These are phyloP conservation scores for Acrobasis suavella DNA, from an alignment of 2,888 invertebrate genomes.

Conservation along the genomic window DNA sequence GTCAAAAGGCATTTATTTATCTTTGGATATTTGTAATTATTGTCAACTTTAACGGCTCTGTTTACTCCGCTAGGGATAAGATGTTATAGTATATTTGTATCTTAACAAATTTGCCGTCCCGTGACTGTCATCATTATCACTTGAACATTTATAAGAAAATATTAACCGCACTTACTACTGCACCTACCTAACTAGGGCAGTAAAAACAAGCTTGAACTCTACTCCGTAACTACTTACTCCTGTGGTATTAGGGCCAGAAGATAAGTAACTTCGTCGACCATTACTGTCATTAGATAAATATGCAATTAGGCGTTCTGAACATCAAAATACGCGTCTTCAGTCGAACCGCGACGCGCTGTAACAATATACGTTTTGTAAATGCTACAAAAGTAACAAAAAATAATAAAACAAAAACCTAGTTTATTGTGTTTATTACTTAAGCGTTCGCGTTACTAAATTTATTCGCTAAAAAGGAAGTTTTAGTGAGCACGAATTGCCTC, in stretches of 20 bases:
- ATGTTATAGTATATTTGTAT: too few species aligned
- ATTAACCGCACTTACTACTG: too few species aligned
- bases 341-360: slow-evolving; percentile 5
- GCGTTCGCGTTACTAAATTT: slow-evolving; percentile 26
- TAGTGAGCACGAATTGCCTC: slow-evolving; percentile 50
- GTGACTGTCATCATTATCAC: too few species aligned
- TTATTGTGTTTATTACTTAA: slow-evolving; percentile 15
- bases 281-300: slow-evolving; percentile 73
- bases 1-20: too few species aligned
- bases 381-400: background rate
- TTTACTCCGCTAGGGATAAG: too few species aligned
- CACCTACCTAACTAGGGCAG: too few species aligned
- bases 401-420: background rate
- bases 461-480: slow-evolving; percentile 26
- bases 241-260: slow-evolving; percentile 58
- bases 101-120: too few species aligned
- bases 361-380: slow-evolving; percentile 9
- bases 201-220: background rate
- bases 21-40: too few species aligned
- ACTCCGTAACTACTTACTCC: background rate
- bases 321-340: slow-evolving; percentile 27
- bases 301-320: slow-evolving; percentile 62
- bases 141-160: too few species aligned
- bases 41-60: too few species aligned
- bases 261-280: slow-evolving; percentile 54